Percentiles rank a stretch among this genome's conserved stretches.
phyloP scores from a whole-genome alignment of 2,113 vertebrate genomes.

The Murina feae region DNA sequence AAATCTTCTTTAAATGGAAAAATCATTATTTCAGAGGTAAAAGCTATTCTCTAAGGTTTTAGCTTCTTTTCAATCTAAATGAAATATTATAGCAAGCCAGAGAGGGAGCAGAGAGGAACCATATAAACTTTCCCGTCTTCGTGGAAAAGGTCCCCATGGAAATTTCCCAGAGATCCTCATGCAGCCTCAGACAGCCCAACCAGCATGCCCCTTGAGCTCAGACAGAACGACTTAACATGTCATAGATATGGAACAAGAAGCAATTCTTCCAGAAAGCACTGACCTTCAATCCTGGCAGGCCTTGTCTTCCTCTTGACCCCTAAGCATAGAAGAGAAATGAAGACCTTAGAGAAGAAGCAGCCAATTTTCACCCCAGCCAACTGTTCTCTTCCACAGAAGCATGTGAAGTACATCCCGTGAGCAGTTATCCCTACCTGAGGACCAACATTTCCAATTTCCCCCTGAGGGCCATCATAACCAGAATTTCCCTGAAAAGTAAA shows the following conservation, averaged over 20 bases:
- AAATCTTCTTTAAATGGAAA: neutral
- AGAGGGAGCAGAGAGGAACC: neutral
- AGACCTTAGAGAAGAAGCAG: neutral
- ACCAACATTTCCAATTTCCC: constrained; percentile 64
- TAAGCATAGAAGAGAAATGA: constrained; percentile 45
- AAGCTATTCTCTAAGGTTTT: neutral
- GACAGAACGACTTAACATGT: neutral
- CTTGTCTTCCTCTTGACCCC: constrained; percentile 75
- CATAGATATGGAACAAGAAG: neutral
- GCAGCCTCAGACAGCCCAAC: neutral
- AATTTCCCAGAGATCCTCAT: neutral
- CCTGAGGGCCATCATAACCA: constrained; percentile 55
- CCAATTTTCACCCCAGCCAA: neutral
- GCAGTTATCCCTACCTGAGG: constrained; percentile 60
- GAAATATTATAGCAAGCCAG: neutral
- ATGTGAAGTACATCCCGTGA: neutral
- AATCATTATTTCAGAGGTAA: neutral
- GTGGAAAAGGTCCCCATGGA: neutral
- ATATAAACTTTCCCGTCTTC: neutral
- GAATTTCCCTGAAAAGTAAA: constrained; percentile 73
- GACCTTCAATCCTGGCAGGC: constrained; percentile 75
- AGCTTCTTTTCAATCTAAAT: neutral
- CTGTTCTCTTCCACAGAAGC: neutral
- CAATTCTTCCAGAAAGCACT: constrained; percentile 51
- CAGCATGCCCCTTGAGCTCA: neutral